phyloP scores from a whole-genome alignment of 2,888 invertebrate species.

The Rotaria socialis region DNA sequence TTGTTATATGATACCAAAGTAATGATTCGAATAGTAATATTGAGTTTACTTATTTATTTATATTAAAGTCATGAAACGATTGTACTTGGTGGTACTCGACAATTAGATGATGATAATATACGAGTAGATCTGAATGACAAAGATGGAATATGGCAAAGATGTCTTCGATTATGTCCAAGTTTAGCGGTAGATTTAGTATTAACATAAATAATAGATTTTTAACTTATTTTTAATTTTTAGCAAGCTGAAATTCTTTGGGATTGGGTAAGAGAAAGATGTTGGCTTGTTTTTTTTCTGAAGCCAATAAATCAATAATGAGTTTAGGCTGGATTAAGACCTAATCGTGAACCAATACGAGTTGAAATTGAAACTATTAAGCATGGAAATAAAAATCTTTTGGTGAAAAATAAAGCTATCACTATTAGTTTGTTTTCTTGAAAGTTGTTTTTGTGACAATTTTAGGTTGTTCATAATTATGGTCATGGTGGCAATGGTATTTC shows the following conservation, averaged over 20 bases:
- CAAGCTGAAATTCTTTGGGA: conserved; percentile 65
- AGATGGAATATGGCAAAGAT: conserved; percentile 73
- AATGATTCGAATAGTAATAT: conserved; percentile 38
- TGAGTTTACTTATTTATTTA: conserved; percentile 26
- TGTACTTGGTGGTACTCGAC: conserved; percentile 78
- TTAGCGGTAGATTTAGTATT: conserved; percentile 55
- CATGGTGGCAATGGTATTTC: conserved; percentile 89
- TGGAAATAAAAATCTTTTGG: conserved; percentile 45
- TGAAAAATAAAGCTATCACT: conserved; percentile 26
- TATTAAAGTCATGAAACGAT: conserved; percentile 65
- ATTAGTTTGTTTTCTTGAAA: conserved; percentile 33
- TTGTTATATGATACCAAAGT: conserved; percentile 68
- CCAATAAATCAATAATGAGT: background rate
- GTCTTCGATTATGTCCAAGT: conserved; percentile 72
- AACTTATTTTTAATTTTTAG: conserved; percentile 48
- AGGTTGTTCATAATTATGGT: conserved; percentile 86
- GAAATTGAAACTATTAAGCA: conserved; percentile 54
- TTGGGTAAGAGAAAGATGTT: conserved; percentile 57
- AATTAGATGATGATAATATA: conserved; percentile 73
- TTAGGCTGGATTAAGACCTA: conserved; percentile 77
- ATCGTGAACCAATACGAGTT: conserved; percentile 64
- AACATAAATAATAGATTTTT: background rate
- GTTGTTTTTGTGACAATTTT: background rate
- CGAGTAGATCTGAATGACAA: conserved; percentile 70
- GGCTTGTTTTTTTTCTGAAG: background rate